phyloP scores from a whole-genome alignment of 2,888 invertebrate genomes.

The Phalera bucephala region DNA sequence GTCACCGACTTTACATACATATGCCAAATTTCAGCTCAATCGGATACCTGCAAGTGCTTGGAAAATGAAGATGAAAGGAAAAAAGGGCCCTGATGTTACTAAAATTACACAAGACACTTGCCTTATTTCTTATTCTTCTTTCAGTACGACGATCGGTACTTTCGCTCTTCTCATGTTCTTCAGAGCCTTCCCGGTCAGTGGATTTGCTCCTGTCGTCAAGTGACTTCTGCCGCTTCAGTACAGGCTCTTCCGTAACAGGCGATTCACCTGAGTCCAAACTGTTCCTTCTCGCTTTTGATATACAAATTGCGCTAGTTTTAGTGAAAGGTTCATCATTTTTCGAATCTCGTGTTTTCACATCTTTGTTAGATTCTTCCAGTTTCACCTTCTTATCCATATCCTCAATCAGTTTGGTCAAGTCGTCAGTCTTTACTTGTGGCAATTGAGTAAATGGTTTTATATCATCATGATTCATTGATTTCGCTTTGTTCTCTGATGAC shows the following conservation, averaged over 20 bases:
- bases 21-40: no score
- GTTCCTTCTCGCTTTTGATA: constrained; percentile 56
- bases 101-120: no score
- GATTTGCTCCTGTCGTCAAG: constrained; percentile 81
- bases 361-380: constrained; percentile 46
- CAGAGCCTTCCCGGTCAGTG: constrained; percentile 78
- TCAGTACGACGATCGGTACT: constrained; percentile 82
- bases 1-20: no score
- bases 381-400: constrained; percentile 71
- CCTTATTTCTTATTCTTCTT: constrained; percentile 86
- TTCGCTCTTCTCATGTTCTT: constrained; percentile 77
- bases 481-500: constrained; percentile 61
- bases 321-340: constrained; percentile 57
- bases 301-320: constrained; percentile 32
- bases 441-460: constrained; percentile 79
- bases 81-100: no score
- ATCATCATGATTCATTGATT: constrained; percentile 63
- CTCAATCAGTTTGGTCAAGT: constrained; percentile 72
- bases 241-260: constrained; percentile 54
- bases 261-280: constrained; percentile 67
- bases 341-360: constrained; percentile 49
- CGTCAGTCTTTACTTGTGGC: constrained; percentile 77
- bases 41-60: no score
- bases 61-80: no score
- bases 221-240: constrained; percentile 80